Evolutionary conservation across 2,113 vertebrate species (phyloP).

Genomic region (Vidua macroura): DNA sequence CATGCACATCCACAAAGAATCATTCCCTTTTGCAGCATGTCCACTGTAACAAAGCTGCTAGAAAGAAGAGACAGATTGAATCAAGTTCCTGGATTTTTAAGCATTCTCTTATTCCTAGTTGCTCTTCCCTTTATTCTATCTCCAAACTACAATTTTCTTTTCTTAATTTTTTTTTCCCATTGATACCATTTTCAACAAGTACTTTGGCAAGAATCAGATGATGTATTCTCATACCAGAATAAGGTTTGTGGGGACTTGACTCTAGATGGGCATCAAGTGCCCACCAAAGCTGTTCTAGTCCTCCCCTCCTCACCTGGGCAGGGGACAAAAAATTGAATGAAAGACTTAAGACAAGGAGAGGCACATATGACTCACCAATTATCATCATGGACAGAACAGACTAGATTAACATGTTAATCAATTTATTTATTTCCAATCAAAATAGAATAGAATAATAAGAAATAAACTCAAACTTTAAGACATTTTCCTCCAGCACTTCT

Average conservation of each 20-base stretch:
- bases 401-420: background rate
- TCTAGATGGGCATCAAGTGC: background rate
- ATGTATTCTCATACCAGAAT: background rate
- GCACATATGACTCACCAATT: background rate
- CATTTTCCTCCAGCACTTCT: accelerated
- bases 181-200: background rate
- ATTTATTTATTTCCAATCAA: background rate
- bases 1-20: background rate
- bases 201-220: background rate
- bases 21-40: background rate
- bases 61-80: background rate
- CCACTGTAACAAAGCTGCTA: background rate
- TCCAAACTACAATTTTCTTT: background rate
- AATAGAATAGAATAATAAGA: background rate
- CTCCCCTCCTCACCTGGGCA: background rate
- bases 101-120: background rate
- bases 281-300: background rate
- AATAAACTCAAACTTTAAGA: background rate
- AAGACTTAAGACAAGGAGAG: background rate
- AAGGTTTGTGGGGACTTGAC: background rate
- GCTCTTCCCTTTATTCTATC: background rate
- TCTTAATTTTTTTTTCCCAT: background rate
- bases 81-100: background rate
- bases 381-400: background rate
- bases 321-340: background rate